Evolutionary conservation across 2,797 vertebrate genomes (phyloP).

Genomic region (Aulostomus chinensis): DNA sequence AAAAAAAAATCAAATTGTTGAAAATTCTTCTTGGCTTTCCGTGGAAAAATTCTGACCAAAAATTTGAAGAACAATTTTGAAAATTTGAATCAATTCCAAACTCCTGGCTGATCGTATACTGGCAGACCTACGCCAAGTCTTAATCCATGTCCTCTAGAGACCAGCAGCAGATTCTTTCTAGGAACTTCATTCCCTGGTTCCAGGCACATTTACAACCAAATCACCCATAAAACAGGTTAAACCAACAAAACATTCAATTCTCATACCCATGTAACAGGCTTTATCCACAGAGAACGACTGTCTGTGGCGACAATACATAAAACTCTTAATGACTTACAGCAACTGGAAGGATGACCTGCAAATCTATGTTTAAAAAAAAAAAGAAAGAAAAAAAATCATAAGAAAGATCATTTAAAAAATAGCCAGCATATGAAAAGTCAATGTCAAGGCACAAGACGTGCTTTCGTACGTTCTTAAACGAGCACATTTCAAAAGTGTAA

Average conservation of each 20-base stretch:
- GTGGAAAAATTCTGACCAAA: neutral
- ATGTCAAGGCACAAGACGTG: conserved; percentile 66
- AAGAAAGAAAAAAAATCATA: neutral
- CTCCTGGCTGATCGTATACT: neutral
- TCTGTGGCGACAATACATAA: conserved; percentile 1
- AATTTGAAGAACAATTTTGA: no score
- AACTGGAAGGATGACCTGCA: conserved; percentile 4
- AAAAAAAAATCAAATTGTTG: no score
- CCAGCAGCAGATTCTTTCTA: neutral
- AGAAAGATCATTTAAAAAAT: conserved; percentile 10
- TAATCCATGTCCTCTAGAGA: conserved; percentile 17
- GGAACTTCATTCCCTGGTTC: conserved; percentile 5
- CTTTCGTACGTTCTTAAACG: conserved; percentile 40
- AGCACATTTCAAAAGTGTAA: conserved; percentile 46
- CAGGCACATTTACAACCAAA: conserved; percentile 45
- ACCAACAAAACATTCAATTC: conserved; percentile 9
- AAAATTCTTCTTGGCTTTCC: conserved; percentile 18
- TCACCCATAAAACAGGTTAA: conserved; percentile 10
- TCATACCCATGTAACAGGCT: conserved; percentile 19
- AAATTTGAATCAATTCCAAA: no score
- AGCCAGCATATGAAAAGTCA: conserved; percentile 28
- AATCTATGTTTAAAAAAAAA: neutral
- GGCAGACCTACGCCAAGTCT: neutral
- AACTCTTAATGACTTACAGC: conserved; percentile 8
- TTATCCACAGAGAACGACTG: conserved; percentile 16